Percentiles rank a stretch among this genome's conserved stretches.
Conservation (phyloP, 2,888 invertebrate genomes). For the Diadromus collaris region DNA sequence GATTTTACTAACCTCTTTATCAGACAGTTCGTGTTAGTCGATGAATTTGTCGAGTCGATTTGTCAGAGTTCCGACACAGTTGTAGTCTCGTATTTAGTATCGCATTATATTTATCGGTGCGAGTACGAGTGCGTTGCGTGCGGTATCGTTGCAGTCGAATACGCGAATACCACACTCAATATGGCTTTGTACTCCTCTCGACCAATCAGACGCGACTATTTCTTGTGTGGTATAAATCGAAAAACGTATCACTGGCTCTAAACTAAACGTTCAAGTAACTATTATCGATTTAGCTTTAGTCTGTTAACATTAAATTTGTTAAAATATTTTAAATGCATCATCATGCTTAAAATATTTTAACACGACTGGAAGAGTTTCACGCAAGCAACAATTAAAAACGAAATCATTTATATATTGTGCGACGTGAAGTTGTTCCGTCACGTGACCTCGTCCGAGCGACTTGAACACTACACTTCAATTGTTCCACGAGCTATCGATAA, state of each 20-base stretch:
- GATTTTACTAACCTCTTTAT: background rate
- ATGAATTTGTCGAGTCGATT: background rate
- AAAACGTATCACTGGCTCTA: background rate
- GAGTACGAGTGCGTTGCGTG: background rate
- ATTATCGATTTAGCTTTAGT: background rate
- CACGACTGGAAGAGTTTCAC: background rate
- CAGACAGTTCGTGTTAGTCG: background rate
- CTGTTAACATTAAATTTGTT: background rate
- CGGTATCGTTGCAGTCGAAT: slow-evolving; percentile 1
- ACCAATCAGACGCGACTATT: background rate
- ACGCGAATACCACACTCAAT: slow-evolving; percentile 1
- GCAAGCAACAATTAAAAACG: background rate
- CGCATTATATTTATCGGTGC: background rate
- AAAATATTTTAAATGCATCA: background rate
- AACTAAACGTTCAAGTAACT: background rate
- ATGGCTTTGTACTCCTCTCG: background rate
- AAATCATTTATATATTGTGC: background rate
- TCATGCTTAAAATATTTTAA: background rate
- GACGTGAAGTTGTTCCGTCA: background rate
- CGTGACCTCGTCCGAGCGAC: background rate
- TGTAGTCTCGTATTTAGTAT: background rate
- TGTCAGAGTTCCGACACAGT: background rate
- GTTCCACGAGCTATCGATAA: background rate
- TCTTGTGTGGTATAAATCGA: background rate
- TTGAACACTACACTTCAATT: background rate